Percentiles rank a stretch among this genome's conserved stretches.
These are phyloP conservation scores for Sebastiscus albofasciatus DNA, from an alignment of 2,797 vertebrate species.

Conservation along the genomic window DNA sequence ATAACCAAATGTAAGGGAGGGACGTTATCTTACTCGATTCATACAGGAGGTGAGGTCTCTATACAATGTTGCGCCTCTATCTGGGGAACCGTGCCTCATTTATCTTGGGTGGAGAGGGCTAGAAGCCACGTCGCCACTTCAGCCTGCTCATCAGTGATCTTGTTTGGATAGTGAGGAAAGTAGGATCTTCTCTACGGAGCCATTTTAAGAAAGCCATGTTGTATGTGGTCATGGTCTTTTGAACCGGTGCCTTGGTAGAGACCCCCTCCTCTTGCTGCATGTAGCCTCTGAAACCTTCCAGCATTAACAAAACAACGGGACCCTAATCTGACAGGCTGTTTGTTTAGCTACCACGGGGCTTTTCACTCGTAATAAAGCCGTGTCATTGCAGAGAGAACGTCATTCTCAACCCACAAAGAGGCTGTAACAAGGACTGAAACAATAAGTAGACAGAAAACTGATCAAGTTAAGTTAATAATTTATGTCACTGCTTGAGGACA, in stretches of 20 bases:
- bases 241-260: constrained; percentile 1
- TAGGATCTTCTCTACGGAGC: constrained; percentile 4
- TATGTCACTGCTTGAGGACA: not conserved
- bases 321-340: constrained; percentile 41
- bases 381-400: constrained; percentile 10
- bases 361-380: constrained; percentile 49
- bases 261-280: constrained; percentile 8
- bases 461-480: not conserved
- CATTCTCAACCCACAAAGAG: not conserved
- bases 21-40: constrained; percentile 30
- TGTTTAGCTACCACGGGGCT: constrained; percentile 34
- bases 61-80: constrained; percentile 43
- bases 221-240: not conserved
- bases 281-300: constrained; percentile 34
- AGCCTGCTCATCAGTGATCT: constrained; percentile 21
- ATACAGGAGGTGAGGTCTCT: not conserved
- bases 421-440: not conserved
- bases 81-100: constrained; percentile 56
- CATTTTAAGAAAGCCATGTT: constrained; percentile 19
- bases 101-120: constrained; percentile 69
- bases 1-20: constrained; percentile 33
- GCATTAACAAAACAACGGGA: constrained; percentile 51
- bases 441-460: not conserved
- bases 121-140: constrained; percentile 16
- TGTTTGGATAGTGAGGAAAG: constrained; percentile 10